A percentile compares a stretch with the other conserved stretches of the same genome.
phyloP scores from a whole-genome alignment of 2,888 invertebrate species.

The Trissolcus brochymenae region DNA sequence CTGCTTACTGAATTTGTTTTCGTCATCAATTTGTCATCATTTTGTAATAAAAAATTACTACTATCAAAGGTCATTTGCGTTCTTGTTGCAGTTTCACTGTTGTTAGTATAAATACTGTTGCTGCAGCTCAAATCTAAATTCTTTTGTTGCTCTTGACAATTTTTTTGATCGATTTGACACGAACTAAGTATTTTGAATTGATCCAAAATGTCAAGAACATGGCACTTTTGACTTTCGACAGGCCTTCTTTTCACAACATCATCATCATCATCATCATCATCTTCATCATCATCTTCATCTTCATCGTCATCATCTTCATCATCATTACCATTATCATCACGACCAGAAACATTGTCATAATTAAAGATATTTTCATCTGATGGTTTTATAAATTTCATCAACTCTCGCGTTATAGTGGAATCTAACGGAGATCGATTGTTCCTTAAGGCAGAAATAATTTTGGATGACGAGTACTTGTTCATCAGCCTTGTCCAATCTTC shows the following conservation, averaged over 20 bases:
- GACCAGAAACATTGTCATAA: not conserved
- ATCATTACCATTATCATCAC: slow-evolving; percentile 75
- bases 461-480: not conserved
- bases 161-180: slow-evolving; percentile 78
- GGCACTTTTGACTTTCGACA: slow-evolving; percentile 82
- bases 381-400: not conserved
- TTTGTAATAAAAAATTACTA: slow-evolving; percentile 62
- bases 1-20: slow-evolving; percentile 73
- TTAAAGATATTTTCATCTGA: not conserved
- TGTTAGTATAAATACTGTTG: slow-evolving; percentile 69
- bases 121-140: slow-evolving; percentile 64
- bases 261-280: slow-evolving; percentile 79
- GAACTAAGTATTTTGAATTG: slow-evolving; percentile 81
- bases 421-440: not conserved
- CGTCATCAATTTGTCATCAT: slow-evolving; percentile 58
- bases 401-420: not conserved
- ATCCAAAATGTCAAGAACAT: slow-evolving; percentile 79
- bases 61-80: slow-evolving; percentile 60
- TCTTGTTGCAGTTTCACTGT: slow-evolving; percentile 64
- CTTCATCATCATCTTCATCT: slow-evolving; percentile 78
- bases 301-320: slow-evolving; percentile 78
- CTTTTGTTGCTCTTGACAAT: slow-evolving; percentile 78
- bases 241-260: slow-evolving; percentile 81
- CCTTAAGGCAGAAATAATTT: not conserved
- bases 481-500: not conserved